These are phyloP conservation scores for Podargus strigoides DNA, from an alignment of 2,797 vertebrate genomes.

Conservation along the genomic window DNA sequence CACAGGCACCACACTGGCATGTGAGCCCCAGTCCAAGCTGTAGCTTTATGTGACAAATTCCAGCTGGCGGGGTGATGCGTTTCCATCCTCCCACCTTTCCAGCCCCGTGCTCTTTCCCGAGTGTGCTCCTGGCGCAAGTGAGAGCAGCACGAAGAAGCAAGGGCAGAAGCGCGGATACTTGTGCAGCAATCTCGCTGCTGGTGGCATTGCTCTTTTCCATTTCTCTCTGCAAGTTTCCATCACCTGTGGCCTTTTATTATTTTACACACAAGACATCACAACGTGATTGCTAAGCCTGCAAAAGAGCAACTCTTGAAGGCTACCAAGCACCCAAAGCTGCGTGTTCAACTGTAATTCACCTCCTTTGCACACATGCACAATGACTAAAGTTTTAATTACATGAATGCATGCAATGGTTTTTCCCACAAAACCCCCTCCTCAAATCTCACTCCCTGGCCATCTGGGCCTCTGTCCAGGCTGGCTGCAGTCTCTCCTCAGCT, in stretches of 20 bases:
- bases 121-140: accelerated
- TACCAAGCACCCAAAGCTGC: background rate
- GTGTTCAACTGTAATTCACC: accelerated
- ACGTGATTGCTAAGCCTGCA: background rate
- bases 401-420: background rate
- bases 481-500: background rate
- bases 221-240: background rate
- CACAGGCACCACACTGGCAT: background rate
- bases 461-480: background rate
- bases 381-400: background rate
- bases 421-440: background rate
- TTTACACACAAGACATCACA: background rate
- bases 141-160: background rate
- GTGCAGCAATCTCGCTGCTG: background rate
- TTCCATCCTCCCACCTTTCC: background rate
- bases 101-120: background rate
- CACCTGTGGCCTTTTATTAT: background rate
- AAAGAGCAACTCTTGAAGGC: background rate
- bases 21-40: background rate
- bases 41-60: background rate
- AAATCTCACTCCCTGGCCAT: background rate
- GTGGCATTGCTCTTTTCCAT: background rate
- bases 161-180: accelerated
- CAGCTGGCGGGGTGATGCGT: background rate
- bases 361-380: accelerated